These are phyloP conservation scores for Meloidogyne hapla DNA, from an alignment of 1,140 invertebrate genomes.

Conservation along the genomic window DNA sequence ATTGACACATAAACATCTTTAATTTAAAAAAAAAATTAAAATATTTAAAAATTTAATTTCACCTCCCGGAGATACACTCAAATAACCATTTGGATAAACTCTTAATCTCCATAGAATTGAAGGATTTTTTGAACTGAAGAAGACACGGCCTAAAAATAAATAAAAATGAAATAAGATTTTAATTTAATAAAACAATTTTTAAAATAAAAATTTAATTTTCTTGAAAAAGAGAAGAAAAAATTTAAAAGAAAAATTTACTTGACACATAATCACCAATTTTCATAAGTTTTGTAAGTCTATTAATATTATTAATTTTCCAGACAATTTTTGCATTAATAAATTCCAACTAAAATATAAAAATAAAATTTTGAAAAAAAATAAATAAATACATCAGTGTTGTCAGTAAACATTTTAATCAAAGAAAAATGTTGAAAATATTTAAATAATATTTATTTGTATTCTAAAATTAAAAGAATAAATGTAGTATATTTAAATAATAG, in stretches of 20 bases:
- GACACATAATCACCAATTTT: not conserved
- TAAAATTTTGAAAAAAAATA: no score
- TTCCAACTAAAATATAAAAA: not conserved
- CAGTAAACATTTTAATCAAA: no score
- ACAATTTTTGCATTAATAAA: not conserved
- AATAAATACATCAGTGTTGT: no score
- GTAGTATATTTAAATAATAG: no score
- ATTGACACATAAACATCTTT: not conserved
- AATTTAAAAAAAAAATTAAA: not conserved
- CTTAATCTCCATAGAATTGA: not conserved
- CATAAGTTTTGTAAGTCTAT: not conserved
- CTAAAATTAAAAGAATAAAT: no score
- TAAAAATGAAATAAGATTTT: no score
- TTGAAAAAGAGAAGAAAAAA: no score
- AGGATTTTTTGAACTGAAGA: not conserved
- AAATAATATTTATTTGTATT: no score
- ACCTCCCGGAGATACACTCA: not conserved
- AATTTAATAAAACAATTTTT: no score
- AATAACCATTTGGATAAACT: not conserved
- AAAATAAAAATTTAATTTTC: no score
- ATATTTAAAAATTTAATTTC: not conserved
- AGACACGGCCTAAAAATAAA: not conserved
- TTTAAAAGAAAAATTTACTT: not conserved
- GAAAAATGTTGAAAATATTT: no score
- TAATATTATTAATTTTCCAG: not conserved